Evolutionary conservation across 2,113 vertebrate species (phyloP), one percentile per base, ranked within the genome.

Genomic region (Athene cunicularia): DNA sequence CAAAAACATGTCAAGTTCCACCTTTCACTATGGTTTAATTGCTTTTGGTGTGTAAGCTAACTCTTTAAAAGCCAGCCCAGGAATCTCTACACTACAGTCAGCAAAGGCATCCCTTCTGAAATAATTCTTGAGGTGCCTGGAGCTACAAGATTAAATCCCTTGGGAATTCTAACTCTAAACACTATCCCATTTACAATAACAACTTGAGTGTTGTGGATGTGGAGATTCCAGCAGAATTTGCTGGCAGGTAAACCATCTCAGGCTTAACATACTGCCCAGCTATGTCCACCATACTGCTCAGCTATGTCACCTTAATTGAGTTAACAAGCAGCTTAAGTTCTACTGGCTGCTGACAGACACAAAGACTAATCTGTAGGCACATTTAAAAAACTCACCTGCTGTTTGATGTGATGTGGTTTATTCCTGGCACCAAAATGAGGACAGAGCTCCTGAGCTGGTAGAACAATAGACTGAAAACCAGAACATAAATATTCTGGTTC

Each of bases 331-430:
- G 74, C 80, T 77, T n/a, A 47, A 92, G 45, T n/a, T 77, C 68
- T 63, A 84, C 63, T 21, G 83, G 83, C 53, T 88, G 91, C 82
- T 91, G 91, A 91, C 72, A 90, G 83, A 88, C 70, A 67, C 47
- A 10, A 72, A 30, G n/a, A 67, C 80, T 89, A 32, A 89, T 59
- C 47, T 41, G 59, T 5, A 71, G 41, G 72, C 49, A 73, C 86
- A 17, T 89, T 80, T 86, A 67, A 73, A 41, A 93, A 84, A n/a
- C 26, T 35, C 33, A 63, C 50, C 80, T 74, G 68, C 47, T 77
- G 26, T 55, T 52, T 93, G 75, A 84, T 43, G 82, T 47, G 84
- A 81, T 53, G 60, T 52, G 70, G 90, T 96, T 95, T 85, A 87
- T 90, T 87, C 52, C 73, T 49, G 77, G 60, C 80, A 64, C 76